Percentiles rank a stretch among this genome's conserved stretches.
phyloP scores from a whole-genome alignment of 2,888 invertebrate genomes.

The Clanis bilineata region DNA sequence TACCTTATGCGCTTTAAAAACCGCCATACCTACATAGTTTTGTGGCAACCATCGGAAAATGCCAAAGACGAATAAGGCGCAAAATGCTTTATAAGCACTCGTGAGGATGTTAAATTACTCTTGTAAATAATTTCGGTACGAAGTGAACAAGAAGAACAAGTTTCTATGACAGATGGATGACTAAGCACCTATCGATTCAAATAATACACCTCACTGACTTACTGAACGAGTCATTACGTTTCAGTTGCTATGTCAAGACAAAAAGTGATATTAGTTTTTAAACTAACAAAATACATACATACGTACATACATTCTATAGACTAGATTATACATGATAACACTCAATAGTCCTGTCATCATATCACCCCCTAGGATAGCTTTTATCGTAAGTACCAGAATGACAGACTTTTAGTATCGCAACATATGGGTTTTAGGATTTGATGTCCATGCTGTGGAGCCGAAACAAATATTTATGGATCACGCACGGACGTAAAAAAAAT shows the following conservation, averaged over 20 bases:
- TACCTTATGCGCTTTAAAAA: slow-evolving; percentile 68
- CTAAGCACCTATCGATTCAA: not conserved
- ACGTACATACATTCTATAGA: not conserved
- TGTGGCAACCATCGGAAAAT: slow-evolving; percentile 50
- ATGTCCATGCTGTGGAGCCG: too few species aligned
- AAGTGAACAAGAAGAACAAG: slow-evolving; percentile 30
- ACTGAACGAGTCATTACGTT: not conserved
- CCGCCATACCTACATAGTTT: slow-evolving; percentile 45
- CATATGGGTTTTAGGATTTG: too few species aligned
- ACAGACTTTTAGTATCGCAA: too few species aligned
- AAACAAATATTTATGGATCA: too few species aligned
- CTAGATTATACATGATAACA: not conserved
- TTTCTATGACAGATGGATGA: slow-evolving; percentile 26
- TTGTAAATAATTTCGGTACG: slow-evolving; percentile 46
- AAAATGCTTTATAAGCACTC: slow-evolving; percentile 38
- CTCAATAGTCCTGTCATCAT: too few species aligned
- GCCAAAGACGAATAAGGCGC: slow-evolving; percentile 48
- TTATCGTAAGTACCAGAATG: too few species aligned
- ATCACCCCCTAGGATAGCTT: too few species aligned
- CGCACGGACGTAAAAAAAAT: too few species aligned
- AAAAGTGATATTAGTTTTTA: not conserved
- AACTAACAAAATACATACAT: too few species aligned
- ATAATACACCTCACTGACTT: slow-evolving; percentile 1
- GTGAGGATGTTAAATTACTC: slow-evolving; percentile 45
- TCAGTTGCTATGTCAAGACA: not conserved